Evolutionary conservation across 2,888 invertebrate species (phyloP).

Genomic region (Drosophila colorata): DNA sequence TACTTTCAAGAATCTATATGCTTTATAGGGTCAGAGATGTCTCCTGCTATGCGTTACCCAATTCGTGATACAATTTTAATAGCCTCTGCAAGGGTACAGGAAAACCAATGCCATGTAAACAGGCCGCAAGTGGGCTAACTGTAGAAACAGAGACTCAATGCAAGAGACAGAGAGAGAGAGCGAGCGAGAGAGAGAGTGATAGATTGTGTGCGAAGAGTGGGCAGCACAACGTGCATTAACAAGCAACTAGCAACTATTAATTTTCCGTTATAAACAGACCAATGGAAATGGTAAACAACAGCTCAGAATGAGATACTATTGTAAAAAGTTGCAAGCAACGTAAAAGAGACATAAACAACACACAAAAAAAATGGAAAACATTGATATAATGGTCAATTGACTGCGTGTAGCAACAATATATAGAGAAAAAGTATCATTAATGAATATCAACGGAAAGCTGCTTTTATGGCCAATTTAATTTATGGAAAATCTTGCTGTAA

Average conservation of each 20-base stretch:
- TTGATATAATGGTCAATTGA: background rate
- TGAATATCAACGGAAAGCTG: background rate
- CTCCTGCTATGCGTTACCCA: background rate
- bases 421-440: background rate
- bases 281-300: background rate
- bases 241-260: constrained; percentile 69
- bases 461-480: background rate
- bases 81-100: constrained; percentile 8
- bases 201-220: background rate
- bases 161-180: background rate
- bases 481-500: background rate
- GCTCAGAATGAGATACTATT: constrained; percentile 1
- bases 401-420: too few relatives aligned
- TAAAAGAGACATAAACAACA: background rate
- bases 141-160: background rate
- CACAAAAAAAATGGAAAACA: background rate
- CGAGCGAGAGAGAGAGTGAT: background rate
- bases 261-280: constrained; percentile 57
- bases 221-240: constrained; percentile 43
- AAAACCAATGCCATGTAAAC: constrained; percentile 52
- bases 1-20: too few relatives aligned
- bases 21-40: too few relatives aligned
- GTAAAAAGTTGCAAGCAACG: background rate
- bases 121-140: constrained; percentile 33
- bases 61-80: background rate